Conservation (phyloP, 2,888 invertebrate genomes). For the Subacronicta megacephala region DNA sequence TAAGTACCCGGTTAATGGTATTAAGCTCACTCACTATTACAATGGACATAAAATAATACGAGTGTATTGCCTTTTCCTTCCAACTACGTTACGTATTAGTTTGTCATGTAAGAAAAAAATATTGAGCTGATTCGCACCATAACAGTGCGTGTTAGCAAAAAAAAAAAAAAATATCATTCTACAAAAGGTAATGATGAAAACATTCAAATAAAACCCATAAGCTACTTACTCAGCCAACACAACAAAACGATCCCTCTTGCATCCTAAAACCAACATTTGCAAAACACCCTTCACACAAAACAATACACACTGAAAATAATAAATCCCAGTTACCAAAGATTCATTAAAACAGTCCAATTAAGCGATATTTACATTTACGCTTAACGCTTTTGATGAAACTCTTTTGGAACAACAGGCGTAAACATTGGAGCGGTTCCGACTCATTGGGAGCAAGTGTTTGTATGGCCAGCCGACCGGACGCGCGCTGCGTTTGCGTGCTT, state of each 20-base stretch:
- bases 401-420: constrained; percentile 53
- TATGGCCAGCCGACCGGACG: constrained; percentile 37
- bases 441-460: constrained; percentile 51
- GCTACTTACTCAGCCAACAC: neutral
- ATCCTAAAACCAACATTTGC: constrained; percentile 22
- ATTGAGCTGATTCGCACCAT: neutral
- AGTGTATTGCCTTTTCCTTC: too few relatives aligned
- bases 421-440: constrained; percentile 49
- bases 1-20: too few relatives aligned
- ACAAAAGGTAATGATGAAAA: neutral
- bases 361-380: constrained; percentile 58
- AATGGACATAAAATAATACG: neutral
- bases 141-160: neutral
- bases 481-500: constrained; percentile 22
- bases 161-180: neutral
- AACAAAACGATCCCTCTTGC: neutral
- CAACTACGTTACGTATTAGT: neutral
- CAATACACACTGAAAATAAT: constrained; percentile 52
- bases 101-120: neutral
- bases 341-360: constrained; percentile 60
- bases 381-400: constrained; percentile 55
- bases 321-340: constrained; percentile 49
- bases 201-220: neutral
- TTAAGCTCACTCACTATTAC: too few relatives aligned
- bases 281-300: constrained; percentile 27